Base-by-base conservation (phyloP, 2,113 vertebrate species). In the Engraulis encrasicolus region DNA sequence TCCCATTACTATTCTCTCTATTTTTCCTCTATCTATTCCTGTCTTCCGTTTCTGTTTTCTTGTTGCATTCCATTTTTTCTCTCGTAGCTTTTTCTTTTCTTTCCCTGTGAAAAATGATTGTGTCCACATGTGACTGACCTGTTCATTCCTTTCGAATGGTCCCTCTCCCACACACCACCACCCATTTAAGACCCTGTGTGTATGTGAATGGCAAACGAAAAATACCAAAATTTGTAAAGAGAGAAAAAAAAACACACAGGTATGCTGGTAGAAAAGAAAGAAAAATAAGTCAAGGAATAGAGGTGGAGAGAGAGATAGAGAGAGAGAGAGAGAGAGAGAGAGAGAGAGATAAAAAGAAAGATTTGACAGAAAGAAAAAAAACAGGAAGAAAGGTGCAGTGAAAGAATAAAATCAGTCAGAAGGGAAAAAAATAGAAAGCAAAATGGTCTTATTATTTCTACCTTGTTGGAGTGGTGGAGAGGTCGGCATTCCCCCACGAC, bases 381-480 rank as follows among this genome's bases (percentile, higher is more conserved):
- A 15, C n/a, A n/a, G n/a, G n/a, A n/a, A n/a, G n/a, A n/a, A n/a
- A n/a, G n/a, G n/a, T n/a, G n/a, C n/a, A n/a, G n/a, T n/a, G n/a
- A n/a, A n/a, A n/a, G n/a, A n/a, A n/a, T n/a, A n/a, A n/a, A n/a
- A n/a, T n/a, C n/a, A n/a, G n/a, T n/a, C n/a, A n/a, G n/a, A 50
- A 20, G 15, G 2, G 18, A 84, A 78, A 23, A 23, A 77, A 66
- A 48, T 23, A 50, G 17, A 81, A 82, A 79, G 45, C 52, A 49
- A 38, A 66, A 50, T 66, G 83, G 84, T 89, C 88, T 82, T 91
- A 84, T 89, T 89, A 90, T 92, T 88, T 90, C 82, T 86, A 80
- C 86, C 78, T 80, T 90, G 86, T 84, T 89, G 79, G 86, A 85
- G 82, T 80, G 85, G 85, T 84, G 78, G 85, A 45, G 40, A 45